Evolutionary conservation across 2,113 vertebrate species (phyloP), one percentile per base, ranked within the genome.

Genomic region (Neogale vison): DNA sequence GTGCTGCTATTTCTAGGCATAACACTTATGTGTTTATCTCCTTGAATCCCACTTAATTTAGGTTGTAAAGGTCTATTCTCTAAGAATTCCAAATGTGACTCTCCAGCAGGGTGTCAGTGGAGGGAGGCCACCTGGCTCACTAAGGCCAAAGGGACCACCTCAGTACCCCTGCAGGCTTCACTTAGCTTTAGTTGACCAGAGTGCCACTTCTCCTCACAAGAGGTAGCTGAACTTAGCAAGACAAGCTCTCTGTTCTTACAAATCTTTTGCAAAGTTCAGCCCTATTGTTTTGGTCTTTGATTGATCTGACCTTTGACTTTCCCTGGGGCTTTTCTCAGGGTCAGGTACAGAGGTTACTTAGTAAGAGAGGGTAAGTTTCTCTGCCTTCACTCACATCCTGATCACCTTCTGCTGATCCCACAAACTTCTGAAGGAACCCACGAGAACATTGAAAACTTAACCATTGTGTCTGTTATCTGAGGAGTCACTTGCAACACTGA

Each of bases 291-390:
- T 69, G 17, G n/a, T 63, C 84, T 93, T 88, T 57, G 45, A 29
- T 15, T 90, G 52, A 79, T 55, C 52, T 72, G 72, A 94, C 2
- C 77, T 92, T 95, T 82, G 80, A 10, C 67, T 65, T 96, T 81
- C 14, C 39, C 36, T 1, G 6, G 4, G 42, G 3, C 6, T 88
- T 91, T 76, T 69, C 82, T 59, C 17, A 10, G n/a, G 80, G 72
- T 82, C 42, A 24, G 3, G 57, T 59, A 7, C 39, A 69, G 29
- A 7, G 31, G n/a, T 88, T 93, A 95, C 92, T 93, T 87, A 96
- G 76, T 65, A 88, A 80, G 17, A 96, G 26, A 74, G 34, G 74
- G 34, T 45, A 31, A 61, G 59, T 26, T 26, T 26, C 17, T 45
- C 65, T 11, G 4, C 31, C 6, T 23, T 85, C 34, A 36, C 57